A percentile compares a stretch with the other conserved stretches of the same genome.
These are phyloP conservation scores for Cryptus viduatorius DNA, from an alignment of 2,888 invertebrate genomes.

Conservation along the genomic window DNA sequence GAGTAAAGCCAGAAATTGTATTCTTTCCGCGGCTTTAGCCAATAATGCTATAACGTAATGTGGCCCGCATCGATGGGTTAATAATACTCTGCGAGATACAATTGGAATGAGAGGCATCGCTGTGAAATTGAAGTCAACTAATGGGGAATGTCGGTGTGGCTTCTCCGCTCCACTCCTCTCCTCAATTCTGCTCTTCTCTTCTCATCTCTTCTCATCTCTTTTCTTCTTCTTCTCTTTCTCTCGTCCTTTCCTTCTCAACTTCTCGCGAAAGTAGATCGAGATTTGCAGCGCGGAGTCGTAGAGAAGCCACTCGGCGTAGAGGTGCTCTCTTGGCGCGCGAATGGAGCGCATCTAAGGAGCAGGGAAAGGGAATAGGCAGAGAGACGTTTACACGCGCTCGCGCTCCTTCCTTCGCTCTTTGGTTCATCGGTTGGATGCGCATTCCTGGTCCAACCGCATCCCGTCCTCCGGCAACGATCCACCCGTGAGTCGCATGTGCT, in stretches of 20 bases:
- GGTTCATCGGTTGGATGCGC: conserved; percentile 61
- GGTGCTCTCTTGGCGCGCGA: conserved; percentile 40
- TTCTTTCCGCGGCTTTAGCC: not conserved
- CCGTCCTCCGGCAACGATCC: conserved; percentile 73
- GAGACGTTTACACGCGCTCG: conserved; percentile 64
- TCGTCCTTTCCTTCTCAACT: not conserved
- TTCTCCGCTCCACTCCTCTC: not conserved
- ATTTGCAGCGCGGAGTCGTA: conserved; percentile 48
- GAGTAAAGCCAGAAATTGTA: not conserved
- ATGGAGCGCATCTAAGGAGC: conserved; percentile 22
- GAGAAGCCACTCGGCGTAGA: not conserved
- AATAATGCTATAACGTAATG: not conserved
- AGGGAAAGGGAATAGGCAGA: conserved; percentile 54
- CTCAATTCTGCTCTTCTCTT: no score
- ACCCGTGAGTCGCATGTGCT: conserved; percentile 60
- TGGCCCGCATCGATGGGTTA: not conserved
- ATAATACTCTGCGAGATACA: conserved; percentile 56
- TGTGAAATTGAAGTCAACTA: conserved; percentile 63
- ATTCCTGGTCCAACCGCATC: conserved; percentile 76
- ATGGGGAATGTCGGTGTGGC: conserved; percentile 55
- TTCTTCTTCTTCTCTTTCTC: conserved; percentile 9
- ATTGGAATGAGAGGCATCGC: conserved; percentile 57
- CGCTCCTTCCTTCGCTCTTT: conserved; percentile 31
- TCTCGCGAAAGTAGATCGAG: conserved; percentile 66
- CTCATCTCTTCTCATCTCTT: not conserved